A percentile compares a stretch with the other conserved stretches of the same genome.
phyloP scores from a whole-genome alignment of 2,113 vertebrate genomes.

The Eulacestoma nigropectus region DNA sequence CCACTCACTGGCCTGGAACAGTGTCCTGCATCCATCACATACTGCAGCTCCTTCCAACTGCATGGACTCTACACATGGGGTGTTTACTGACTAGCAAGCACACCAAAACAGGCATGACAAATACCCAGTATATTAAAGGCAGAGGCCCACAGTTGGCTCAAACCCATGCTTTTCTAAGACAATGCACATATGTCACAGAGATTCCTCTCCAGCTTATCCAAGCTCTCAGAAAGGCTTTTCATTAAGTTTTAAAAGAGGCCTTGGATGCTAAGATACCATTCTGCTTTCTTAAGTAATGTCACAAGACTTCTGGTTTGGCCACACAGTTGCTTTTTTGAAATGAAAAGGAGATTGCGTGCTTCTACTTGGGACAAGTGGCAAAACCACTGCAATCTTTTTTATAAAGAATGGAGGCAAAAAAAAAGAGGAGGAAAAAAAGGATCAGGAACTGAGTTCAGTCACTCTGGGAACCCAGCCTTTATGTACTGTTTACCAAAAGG shows the following conservation, averaged over 20 bases:
- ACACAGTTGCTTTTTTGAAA: constrained; percentile 80
- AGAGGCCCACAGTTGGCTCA: constrained; percentile 36
- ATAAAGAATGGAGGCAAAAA: neutral
- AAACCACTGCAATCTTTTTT: constrained; percentile 29
- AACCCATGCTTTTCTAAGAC: constrained; percentile 35
- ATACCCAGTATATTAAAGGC: constrained; percentile 27
- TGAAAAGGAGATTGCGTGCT: constrained; percentile 80
- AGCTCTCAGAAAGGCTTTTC: constrained; percentile 71
- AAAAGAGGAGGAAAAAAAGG: neutral
- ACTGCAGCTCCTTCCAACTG: neutral
- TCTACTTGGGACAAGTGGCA: constrained; percentile 76
- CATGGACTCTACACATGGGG: neutral
- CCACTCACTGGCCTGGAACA: neutral
- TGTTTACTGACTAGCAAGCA: constrained; percentile 36
- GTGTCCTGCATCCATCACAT: neutral
- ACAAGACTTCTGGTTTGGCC: constrained; percentile 86
- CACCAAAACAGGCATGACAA: constrained; percentile 10
- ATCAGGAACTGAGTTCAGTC: constrained; percentile 79
- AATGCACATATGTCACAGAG: constrained; percentile 71
- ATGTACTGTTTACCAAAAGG: constrained; percentile 90
- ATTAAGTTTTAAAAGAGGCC: constrained; percentile 67
- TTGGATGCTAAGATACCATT: constrained; percentile 85
- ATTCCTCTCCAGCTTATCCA: constrained; percentile 69
- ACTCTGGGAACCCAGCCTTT: constrained; percentile 81
- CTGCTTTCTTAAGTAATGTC: constrained; percentile 87